These are phyloP conservation scores for Argyrosomus regius DNA, from an alignment of 2,797 vertebrate genomes.

Conservation along the genomic window DNA sequence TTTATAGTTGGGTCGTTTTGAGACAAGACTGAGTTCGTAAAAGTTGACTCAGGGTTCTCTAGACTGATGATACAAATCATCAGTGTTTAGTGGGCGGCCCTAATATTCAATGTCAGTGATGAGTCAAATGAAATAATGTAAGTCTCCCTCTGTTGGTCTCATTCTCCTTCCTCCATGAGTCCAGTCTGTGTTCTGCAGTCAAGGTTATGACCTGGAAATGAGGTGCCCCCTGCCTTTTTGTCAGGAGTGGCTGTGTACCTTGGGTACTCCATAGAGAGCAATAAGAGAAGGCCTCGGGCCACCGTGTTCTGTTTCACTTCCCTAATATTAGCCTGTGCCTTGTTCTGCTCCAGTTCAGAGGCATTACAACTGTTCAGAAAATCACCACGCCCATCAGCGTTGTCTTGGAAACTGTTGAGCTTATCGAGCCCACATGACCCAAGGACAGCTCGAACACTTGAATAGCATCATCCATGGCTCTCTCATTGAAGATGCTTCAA, in stretches of 20 bases:
- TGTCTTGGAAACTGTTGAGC: constrained; percentile 71
- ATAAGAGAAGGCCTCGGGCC: constrained; percentile 44
- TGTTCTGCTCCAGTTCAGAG: constrained; percentile 70
- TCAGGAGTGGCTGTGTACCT: constrained; percentile 23
- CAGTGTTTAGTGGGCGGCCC: neutral
- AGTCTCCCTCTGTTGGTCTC: neutral
- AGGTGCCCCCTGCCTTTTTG: constrained; percentile 53
- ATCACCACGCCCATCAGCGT: constrained; percentile 58
- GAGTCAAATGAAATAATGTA: neutral
- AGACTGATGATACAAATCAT: neutral
- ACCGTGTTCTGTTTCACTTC: constrained; percentile 59
- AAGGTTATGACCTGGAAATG: constrained; percentile 67
- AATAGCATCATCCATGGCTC: constrained; percentile 29
- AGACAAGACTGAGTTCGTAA: neutral
- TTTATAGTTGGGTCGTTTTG: neutral
- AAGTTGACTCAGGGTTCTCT: neutral
- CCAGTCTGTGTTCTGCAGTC: constrained; percentile 42
- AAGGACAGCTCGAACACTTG: constrained; percentile 49
- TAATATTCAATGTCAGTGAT: neutral
- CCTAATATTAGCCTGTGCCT: constrained; percentile 69
- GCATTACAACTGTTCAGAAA: constrained; percentile 53
- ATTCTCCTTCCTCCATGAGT: constrained; percentile 25
- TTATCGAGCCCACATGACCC: constrained; percentile 60
- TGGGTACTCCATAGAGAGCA: constrained; percentile 40
- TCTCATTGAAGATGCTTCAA: constrained; percentile 30